phyloP scores from a whole-genome alignment of 2,797 vertebrate species.

The Jordanella pulchra region DNA sequence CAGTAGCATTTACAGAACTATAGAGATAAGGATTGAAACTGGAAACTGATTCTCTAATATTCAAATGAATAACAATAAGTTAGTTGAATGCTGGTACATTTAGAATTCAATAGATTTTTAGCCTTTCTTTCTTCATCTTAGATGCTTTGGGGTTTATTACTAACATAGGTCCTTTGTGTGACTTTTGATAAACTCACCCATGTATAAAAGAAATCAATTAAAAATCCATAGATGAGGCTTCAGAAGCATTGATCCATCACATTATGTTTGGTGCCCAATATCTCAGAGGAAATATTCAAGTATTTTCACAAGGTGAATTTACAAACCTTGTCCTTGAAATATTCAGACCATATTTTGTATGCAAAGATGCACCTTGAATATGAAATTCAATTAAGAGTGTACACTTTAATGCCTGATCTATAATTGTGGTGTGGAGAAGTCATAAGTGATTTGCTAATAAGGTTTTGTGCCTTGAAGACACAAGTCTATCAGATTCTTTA shows the following conservation, averaged over 20 bases:
- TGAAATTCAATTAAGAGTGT: conserved; percentile 55
- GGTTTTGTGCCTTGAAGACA: conserved; percentile 54
- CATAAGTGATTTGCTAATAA: conserved; percentile 57
- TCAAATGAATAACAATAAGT: background rate
- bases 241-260: background rate
- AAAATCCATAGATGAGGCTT: background rate
- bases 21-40: too few species aligned
- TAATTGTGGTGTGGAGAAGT: conserved; percentile 43
- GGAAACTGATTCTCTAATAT: background rate
- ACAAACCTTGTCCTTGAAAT: conserved; percentile 56
- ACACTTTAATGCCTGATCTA: conserved; percentile 51
- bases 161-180: background rate
- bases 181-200: background rate
- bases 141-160: background rate
- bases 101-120: background rate
- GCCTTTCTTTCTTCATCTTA: background rate
- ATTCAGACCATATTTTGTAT: conserved; percentile 42
- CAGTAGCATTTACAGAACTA: too few species aligned
- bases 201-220: conserved; percentile 1
- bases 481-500: conserved; percentile 56
- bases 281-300: conserved; percentile 15
- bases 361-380: conserved; percentile 33
- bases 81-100: background rate
- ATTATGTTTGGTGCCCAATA: conserved; percentile 10
- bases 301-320: conserved; percentile 17